These are phyloP conservation scores for Myoxocephalus aenaeus DNA, from an alignment of 2,797 vertebrate genomes.

Conservation along the genomic window DNA sequence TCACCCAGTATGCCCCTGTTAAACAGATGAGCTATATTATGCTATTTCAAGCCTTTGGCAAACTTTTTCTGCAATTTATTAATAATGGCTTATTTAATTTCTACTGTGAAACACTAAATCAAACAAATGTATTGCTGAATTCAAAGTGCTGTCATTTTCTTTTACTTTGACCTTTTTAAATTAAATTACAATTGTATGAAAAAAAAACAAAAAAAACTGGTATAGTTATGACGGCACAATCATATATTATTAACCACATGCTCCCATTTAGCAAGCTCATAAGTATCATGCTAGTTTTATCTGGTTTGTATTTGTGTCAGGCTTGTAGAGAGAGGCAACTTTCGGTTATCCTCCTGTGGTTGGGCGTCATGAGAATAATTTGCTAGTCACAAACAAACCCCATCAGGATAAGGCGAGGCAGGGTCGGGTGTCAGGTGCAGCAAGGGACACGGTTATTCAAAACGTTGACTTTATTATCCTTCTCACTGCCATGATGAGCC, in stretches of 20 bases:
- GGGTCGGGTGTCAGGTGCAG: conserved; percentile 59
- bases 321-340: conserved; percentile 30
- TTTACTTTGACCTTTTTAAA: conserved; percentile 10
- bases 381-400: conserved; percentile 45
- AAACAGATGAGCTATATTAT: not conserved
- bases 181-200: not conserved
- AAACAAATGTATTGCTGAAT: not conserved
- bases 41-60: not conserved
- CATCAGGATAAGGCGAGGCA: conserved; percentile 18
- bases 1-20: not conserved
- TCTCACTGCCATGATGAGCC: not conserved
- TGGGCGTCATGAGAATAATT: conserved; percentile 45
- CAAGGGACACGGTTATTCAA: conserved; percentile 31
- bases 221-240: not conserved
- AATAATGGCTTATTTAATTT: not conserved
- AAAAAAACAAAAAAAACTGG: not conserved
- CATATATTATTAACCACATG: conserved; percentile 15
- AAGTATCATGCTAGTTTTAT: not conserved
- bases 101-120: not conserved
- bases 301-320: conserved; percentile 15
- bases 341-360: conserved; percentile 30
- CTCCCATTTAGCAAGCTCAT: not conserved
- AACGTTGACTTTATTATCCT: conserved; percentile 26
- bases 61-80: conserved; percentile 5
- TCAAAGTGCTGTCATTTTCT: not conserved